Evolutionary conservation across 2,888 invertebrate species (phyloP), one percentile per base, ranked within the genome.

Genomic region (Microplitis deprimator): DNA sequence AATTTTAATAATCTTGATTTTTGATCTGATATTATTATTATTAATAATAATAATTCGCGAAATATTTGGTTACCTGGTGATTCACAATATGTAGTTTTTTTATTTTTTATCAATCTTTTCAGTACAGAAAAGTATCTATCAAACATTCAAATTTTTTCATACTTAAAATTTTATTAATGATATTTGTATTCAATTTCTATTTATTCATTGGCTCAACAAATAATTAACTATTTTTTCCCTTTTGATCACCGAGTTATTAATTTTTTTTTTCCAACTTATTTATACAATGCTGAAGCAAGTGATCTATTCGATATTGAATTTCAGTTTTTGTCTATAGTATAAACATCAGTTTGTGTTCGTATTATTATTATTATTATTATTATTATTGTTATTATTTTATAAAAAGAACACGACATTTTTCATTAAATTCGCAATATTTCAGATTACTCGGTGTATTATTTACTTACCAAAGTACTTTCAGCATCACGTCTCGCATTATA

Each of bases 241-340:
- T 50, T 13, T 5, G 13, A 13, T 50, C 8, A 13, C 50, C 0
- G 62, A 64, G 17, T 20, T 64, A 50, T 65, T 29, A 59, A 1
- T 13, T 41, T 17, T 64, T 40, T 20, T 16, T 69, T 13, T 40
- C 5, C 20, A 40, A 16, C 50, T 7, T 40, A 38, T 29, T 1
- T 50, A 41, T 59, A 16, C 16, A 10, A 29, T 10, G 20, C 17
- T 10, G 50, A 64, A 20, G 40, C 41, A 38, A 16, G 41, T 68
- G 68, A 75, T 75, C 75, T 61, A 13, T 68, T 41, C 68, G 72
- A 77, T 79, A 79, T 77, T 77, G 79, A 50, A 50, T 13, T 50
- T 50, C 50, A 10, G 13, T 50, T 50, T 5, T 8, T 13, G 50
- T 50, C 50, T 13, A 50, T 7, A 50, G 10, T 13, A 50, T 50